Base-by-base conservation (phyloP, 2,888 invertebrate species). In the Cheilosia urbana region DNA sequence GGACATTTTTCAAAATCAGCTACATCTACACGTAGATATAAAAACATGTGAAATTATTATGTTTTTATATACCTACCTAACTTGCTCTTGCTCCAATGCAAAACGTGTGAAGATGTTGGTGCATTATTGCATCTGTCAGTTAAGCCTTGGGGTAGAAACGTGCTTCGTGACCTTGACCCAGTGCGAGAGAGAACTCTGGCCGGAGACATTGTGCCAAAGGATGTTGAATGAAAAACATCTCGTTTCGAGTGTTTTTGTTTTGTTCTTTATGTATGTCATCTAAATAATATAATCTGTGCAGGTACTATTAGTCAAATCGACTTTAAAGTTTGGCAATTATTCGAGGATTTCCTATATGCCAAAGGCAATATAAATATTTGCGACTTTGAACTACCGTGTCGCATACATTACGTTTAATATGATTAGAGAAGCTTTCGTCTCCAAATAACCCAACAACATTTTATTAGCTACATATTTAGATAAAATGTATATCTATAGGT, bases 121-220 rank as follows among this genome's bases (percentile, higher is more conserved):
- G 80, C 80, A 80, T 42, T 34, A 47, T 47, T 37, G 13, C 4
- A 13, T 37, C 11, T 13, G 7, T 27, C 45, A 15, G 27, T 17
- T 53, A n/a, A 60, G 63, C 40, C 30, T 60, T 68, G 77, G 40
- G 47, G 49, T 24, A 37, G 60, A 72, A 79, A 51, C 69, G 62
- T 63, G 62, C 68, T 69, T 37, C 17, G 27, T 58, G 73, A 79
- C 83, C 83, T 84, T 84, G 68, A 84, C 83, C 83, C 49, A 79
- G 63, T 79, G 73, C 27, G 45, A 65, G 57, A 69, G 68, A 45
- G 55, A 42, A 45, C 83, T 73, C 65, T 81, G 62, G 68, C 62
- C 62, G 27, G 37, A 75, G 45, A n/a, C 57, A 69, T 34, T 4
- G 13, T 17, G 6, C 37, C 27, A 66, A 60, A 34, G 40, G 45